These are phyloP conservation scores for Oegoconia quadripuncta DNA, from an alignment of 2,888 invertebrate genomes.

Conservation along the genomic window DNA sequence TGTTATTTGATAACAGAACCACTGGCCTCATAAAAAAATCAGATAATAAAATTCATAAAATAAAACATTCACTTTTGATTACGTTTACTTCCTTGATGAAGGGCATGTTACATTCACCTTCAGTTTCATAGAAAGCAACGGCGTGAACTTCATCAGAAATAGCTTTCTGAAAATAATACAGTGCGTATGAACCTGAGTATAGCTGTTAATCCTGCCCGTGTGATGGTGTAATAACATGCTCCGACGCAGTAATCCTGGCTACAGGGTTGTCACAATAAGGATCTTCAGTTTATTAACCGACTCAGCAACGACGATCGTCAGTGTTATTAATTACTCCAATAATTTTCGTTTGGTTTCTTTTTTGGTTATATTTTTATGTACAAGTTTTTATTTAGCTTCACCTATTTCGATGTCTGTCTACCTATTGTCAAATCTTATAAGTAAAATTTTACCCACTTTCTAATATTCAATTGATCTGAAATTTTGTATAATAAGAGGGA, in stretches of 20 bases:
- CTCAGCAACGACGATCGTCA: background rate
- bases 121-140: conserved; percentile 9
- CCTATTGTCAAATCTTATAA: too few species aligned
- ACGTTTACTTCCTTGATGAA: background rate
- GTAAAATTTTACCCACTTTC: too few species aligned
- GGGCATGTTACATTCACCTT: conserved; percentile 28
- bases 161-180: conserved; percentile 38
- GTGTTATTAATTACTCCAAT: too few species aligned
- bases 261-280: conserved; percentile 22
- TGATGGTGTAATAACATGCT: conserved; percentile 38
- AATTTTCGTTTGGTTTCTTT: too few species aligned
- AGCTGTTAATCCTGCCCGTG: conserved; percentile 45
- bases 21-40: background rate
- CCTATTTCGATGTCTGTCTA: too few species aligned
- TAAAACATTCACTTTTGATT: too few species aligned
- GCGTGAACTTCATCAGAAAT: conserved; percentile 30
- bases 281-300: background rate
- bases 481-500: too few species aligned
- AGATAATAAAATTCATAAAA: too few species aligned
- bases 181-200: conserved; percentile 52
- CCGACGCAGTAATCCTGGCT: conserved; percentile 29
- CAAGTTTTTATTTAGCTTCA: too few species aligned
- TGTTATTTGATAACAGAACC: too few species aligned
- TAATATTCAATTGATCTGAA: too few species aligned
- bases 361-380: too few species aligned